A percentile compares a stretch with the other conserved stretches of the same genome.
phyloP scores from a whole-genome alignment of 2,113 vertebrate species.

The Amphilophus citrinellus region DNA sequence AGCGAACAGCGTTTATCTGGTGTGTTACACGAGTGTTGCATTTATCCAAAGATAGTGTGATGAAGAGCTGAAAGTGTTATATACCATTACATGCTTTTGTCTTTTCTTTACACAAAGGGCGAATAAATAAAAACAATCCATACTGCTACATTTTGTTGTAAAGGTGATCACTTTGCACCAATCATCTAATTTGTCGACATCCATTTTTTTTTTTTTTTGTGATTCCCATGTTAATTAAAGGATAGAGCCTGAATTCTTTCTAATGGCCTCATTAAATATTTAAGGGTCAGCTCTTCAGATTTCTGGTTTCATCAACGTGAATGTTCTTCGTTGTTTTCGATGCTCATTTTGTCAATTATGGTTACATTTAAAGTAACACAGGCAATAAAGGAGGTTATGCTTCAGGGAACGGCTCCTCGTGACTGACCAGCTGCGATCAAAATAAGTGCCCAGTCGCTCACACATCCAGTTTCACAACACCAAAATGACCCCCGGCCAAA shows the following conservation, averaged over 20 bases:
- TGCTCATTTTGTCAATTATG: not conserved
- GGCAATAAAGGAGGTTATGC: not conserved
- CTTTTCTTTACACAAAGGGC: too few relatives aligned
- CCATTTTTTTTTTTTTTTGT: too few relatives aligned
- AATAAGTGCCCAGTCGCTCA: not conserved
- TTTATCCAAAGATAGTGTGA: not conserved
- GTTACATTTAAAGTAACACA: not conserved
- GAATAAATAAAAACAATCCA: too few relatives aligned
- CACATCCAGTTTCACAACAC: not conserved
- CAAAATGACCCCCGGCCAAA: accelerated
- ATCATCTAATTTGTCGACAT: too few relatives aligned
- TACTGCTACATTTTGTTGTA: too few relatives aligned
- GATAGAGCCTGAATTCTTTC: too few relatives aligned
- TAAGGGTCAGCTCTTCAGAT: not conserved
- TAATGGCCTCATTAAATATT: not conserved
- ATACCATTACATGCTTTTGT: not conserved
- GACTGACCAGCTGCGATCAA: not conserved
- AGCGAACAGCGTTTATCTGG: not conserved
- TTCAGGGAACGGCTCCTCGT: not conserved
- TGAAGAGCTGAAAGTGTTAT: not conserved
- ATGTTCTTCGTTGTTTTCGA: not conserved
- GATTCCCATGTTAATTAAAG: too few relatives aligned
- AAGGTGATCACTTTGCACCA: too few relatives aligned
- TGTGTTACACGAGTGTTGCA: not conserved
- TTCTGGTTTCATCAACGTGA: not conserved